Evolutionary conservation across 2,888 invertebrate genomes (phyloP), one percentile per base, ranked within the genome.

Genomic region (Shargacucullia verbasci): DNA sequence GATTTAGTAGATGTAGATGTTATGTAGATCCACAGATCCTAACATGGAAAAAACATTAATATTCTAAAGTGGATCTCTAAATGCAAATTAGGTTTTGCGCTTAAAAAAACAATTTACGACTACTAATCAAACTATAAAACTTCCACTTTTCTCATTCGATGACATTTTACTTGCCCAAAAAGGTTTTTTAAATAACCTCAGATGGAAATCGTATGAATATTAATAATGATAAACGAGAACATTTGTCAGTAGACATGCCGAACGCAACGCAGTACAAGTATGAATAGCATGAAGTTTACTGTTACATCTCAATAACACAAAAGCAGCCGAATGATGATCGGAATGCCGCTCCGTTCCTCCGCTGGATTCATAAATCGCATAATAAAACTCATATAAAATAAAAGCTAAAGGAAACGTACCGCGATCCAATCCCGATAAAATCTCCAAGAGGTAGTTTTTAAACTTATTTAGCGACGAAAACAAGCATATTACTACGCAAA

Each of bases 401-500:
- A 82, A 83, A 58, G 45, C 58, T 62, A 80, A 79, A 82, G 79
- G 80, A 85, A 85, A 74, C 79, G 61, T 59, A 54, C 74, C 60
- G 78, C 76, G 73, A 58, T 79, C 79, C 80, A 84, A 88, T 89
- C 76, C 77, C 77, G 88, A 89, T 91, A 84, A 80, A 62, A 89
- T 86, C 86, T 83, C 70, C 13, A 63, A 34, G 45, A 79, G 65
- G 79, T 79, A 78, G 83, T 82, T 84, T 82, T 84, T 63, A 79
- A 59, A 64, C 61, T 84, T 87, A 84, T 87, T 86, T 84, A 83
- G 80, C 78, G 76, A 79, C 77, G 68, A 83, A 83, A 83, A 69
- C 79, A 80, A 71, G 70, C 75, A 55, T 80, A 87, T 89, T 88
- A 83, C 80, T 84, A 86, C 76, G 83, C 85, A 87, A 87, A 87